phyloP scores from a whole-genome alignment of 2,113 vertebrate species.

The Lampris megalopsis region DNA sequence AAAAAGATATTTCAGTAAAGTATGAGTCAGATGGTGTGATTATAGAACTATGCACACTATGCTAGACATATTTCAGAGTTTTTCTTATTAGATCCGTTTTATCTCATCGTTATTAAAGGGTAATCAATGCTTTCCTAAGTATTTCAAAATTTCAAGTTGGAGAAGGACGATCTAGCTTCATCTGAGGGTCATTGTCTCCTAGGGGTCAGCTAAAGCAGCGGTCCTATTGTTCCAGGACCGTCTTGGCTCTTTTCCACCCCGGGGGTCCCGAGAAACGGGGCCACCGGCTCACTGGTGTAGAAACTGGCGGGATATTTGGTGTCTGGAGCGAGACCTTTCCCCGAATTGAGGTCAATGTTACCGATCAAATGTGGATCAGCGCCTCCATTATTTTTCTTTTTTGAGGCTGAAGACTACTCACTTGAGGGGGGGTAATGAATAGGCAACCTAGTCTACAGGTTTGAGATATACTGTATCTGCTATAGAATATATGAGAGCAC shows the following conservation, averaged over 20 bases:
- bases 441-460: neutral
- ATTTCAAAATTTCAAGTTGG: too few species aligned
- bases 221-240: slow-evolving; percentile 37
- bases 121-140: neutral
- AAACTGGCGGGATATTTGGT: slow-evolving; percentile 67
- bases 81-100: too few species aligned
- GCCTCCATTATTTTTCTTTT: neutral
- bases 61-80: too few species aligned
- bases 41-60: too few species aligned
- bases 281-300: slow-evolving; percentile 57
- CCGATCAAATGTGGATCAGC: neutral
- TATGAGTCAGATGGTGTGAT: too few species aligned
- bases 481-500: slow-evolving; percentile 26
- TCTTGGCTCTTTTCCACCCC: slow-evolving; percentile 36
- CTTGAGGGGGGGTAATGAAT: neutral
- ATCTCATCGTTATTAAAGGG: neutral
- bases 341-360: neutral
- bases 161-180: too few species aligned
- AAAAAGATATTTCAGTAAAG: too few species aligned
- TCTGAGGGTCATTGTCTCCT: neutral
- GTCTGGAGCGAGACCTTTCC: neutral
- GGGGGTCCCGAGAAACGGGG: neutral
- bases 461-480: neutral
- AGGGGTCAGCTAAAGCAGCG: neutral
- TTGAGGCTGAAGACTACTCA: neutral